Base-by-base conservation (phyloP, 1,140 invertebrate genomes). In the Polypedilum pembai region DNA sequence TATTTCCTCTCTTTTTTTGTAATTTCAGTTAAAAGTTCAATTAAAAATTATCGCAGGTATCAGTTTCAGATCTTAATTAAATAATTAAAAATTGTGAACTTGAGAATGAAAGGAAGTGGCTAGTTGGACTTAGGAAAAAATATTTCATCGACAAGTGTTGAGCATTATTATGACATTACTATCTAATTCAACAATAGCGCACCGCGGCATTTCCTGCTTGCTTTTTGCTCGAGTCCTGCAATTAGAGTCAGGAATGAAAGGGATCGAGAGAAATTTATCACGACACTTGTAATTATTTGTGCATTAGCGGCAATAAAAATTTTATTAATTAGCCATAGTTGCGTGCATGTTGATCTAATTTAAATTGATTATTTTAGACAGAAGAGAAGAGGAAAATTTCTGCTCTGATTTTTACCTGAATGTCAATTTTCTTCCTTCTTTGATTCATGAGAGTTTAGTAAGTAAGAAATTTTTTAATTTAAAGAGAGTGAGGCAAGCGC, bases 241-340 rank as follows among this genome's bases (percentile, higher is more conserved):
- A n/a, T n/a, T n/a, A n/a, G 45, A n/a, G n/a, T n/a, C n/a, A 56
- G 4, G 4, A 15, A 56, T 1, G 5, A 33, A 33, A 33, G 5
- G 24, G 24, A 5, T 33, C 5, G 24, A 3, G 45, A 56, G n/a
- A 56, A 12, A 12, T 56, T 56, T 56, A 56, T 56, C n/a, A 56
- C 45, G 45, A 56, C 45, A 56, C 45, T 56, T 56, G 45, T 56
- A 56, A 56, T 56, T 56, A 56, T 56, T 56, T 56, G 45, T n/a
- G 45, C 45, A 56, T 56, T 56, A 56, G 45, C 45, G 45, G 12
- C 45, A 56, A 56, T 56, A 56, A 12, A 56, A 56, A 56, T 12
- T 56, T n/a, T 56, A n/a, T 56, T 56, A 56, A 56, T 56, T 56
- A 15, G 3, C 4, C 45, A 12, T 12, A 56, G n/a, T 56, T 12